phyloP scores from a whole-genome alignment of 1,140 invertebrate species.

The Heliconius hermathena region DNA sequence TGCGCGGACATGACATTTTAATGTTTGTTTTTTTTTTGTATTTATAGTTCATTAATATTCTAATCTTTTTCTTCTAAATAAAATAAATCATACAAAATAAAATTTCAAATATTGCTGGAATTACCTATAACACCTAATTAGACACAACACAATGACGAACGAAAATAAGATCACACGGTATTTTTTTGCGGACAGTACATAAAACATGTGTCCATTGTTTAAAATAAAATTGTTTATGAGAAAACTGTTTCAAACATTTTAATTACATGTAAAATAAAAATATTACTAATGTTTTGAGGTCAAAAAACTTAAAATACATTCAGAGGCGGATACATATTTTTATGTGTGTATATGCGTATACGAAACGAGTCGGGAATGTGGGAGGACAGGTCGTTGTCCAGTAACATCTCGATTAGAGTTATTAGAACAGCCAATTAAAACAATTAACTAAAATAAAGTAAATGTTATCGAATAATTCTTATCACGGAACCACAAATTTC shows the following conservation, averaged over 20 bases:
- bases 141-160: not conserved
- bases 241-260: constrained; percentile 21
- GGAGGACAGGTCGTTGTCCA: constrained; percentile 39
- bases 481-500: not conserved
- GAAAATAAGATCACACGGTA: constrained; percentile 23
- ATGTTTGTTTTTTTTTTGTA: not conserved
- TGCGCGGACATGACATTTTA: not conserved
- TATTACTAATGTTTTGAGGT: constrained; percentile 22
- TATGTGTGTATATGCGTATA: constrained; percentile 6
- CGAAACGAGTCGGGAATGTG: constrained; percentile 29
- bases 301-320: constrained; percentile 27
- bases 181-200: constrained; percentile 1
- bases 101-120: not conserved
- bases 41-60: not conserved
- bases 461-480: not conserved
- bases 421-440: constrained; percentile 22
- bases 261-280: constrained; percentile 20
- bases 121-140: constrained; percentile 5
- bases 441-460: constrained; percentile 3
- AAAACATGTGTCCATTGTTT: not conserved
- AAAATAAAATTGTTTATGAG: not conserved
- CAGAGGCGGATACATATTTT: constrained; percentile 21
- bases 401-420: constrained; percentile 21
- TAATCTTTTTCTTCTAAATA: not conserved
- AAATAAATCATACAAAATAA: not conserved